phyloP scores from a whole-genome alignment of 2,797 vertebrate species.

The Phoeniculus purpureus region DNA sequence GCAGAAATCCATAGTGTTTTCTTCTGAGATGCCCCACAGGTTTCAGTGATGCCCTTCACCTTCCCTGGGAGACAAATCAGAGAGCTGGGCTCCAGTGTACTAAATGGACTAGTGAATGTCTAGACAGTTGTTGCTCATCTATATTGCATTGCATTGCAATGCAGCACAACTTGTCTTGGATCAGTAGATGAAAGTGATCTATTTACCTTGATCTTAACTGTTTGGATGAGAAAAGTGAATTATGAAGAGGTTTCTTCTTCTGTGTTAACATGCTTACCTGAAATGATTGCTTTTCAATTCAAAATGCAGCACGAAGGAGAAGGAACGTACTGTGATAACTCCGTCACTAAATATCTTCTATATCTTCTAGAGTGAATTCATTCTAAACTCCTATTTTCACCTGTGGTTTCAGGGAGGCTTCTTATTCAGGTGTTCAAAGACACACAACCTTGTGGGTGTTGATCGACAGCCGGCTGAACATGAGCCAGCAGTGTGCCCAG shows the following conservation, averaged over 20 bases:
- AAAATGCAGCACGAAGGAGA: neutral
- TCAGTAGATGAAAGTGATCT: neutral
- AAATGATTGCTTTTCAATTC: neutral
- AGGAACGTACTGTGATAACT: neutral
- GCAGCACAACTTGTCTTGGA: neutral
- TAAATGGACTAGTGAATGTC: neutral
- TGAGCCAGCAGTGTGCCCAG: too few species aligned
- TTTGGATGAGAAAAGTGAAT: neutral
- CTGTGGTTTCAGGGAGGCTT: neutral
- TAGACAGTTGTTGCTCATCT: neutral
- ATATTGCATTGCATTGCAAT: neutral
- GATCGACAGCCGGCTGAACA: too few species aligned
- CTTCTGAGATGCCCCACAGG: slow-evolving; percentile 48
- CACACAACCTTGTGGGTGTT: too few species aligned
- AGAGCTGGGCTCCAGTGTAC: neutral
- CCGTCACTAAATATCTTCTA: neutral
- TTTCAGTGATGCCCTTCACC: slow-evolving; percentile 45
- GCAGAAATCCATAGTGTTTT: slow-evolving; percentile 62
- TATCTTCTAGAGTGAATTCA: neutral
- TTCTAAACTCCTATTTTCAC: neutral
- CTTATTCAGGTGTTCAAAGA: neutral
- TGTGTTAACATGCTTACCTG: neutral
- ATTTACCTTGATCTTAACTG: neutral
- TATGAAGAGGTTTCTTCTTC: neutral
- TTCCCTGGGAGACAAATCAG: slow-evolving; percentile 56